A percentile compares a stretch with the other conserved stretches of the same genome.
phyloP scores from a whole-genome alignment of 2,113 vertebrate genomes.

The Chloropsis hardwickii region DNA sequence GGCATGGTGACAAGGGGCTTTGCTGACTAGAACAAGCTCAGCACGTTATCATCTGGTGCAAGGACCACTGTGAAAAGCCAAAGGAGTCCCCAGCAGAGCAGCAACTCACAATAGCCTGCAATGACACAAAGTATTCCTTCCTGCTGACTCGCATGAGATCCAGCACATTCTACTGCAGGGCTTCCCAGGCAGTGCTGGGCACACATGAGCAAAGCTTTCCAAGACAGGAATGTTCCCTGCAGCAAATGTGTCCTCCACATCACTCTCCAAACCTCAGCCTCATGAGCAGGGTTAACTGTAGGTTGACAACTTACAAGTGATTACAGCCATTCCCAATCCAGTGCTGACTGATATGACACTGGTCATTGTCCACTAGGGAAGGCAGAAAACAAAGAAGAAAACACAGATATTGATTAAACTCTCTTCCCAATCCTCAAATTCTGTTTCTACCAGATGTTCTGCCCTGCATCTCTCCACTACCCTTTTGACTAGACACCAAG shows the following conservation, averaged over 20 bases:
- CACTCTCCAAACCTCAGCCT: background rate
- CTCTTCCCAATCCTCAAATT: background rate
- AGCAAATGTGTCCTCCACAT: background rate
- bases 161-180: background rate
- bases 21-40: background rate
- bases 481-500: background rate
- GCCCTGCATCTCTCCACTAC: background rate
- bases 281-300: background rate
- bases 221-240: background rate
- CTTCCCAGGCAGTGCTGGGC: background rate
- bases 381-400: background rate
- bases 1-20: background rate
- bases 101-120: background rate
- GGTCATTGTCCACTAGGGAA: background rate
- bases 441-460: background rate
- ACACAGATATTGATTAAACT: background rate
- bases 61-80: background rate
- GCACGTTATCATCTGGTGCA: rapidly evolving
- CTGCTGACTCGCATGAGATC: rapidly evolving
- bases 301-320: background rate
- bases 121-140: background rate
- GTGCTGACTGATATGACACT: background rate
- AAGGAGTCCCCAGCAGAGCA: background rate
- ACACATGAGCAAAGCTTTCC: background rate
- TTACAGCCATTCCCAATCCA: background rate